A percentile compares a stretch with the other conserved stretches of the same genome.
Evolutionary conservation across 2,113 vertebrate genomes (phyloP).

Genomic region (Cariama cristata): DNA sequence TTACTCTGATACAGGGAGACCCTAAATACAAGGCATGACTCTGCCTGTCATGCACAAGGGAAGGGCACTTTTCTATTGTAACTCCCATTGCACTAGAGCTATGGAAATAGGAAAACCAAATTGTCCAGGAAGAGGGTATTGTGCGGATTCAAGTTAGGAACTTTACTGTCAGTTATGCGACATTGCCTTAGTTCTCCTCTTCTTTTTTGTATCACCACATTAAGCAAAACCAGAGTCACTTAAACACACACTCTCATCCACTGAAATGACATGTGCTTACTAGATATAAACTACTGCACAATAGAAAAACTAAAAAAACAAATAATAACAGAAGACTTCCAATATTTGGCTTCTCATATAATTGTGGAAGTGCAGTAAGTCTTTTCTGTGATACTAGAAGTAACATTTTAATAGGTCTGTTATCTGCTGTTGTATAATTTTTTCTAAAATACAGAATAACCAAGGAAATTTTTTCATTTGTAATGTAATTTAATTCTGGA

Average conservation of each 20-base stretch:
- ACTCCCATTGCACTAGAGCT: background rate
- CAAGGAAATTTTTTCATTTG: constrained; percentile 69
- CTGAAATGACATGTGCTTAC: background rate
- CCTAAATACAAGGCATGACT: background rate
- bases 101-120: background rate
- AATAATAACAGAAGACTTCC: background rate
- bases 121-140: background rate
- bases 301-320: background rate
- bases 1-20: background rate
- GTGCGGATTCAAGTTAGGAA: background rate
- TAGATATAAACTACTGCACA: background rate
- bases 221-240: background rate
- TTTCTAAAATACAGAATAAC: constrained; percentile 22
- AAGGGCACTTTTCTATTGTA: background rate
- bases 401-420: constrained; percentile 12
- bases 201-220: background rate
- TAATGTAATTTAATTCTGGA: constrained; percentile 64
- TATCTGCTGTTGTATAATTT: constrained; percentile 18
- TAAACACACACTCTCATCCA: background rate
- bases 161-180: background rate
- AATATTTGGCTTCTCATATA: background rate
- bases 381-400: background rate
- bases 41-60: background rate
- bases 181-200: background rate
- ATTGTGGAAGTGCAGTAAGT: background rate